Base-by-base conservation (phyloP, 2,888 invertebrate genomes). In the Tenthredo notha region DNA sequence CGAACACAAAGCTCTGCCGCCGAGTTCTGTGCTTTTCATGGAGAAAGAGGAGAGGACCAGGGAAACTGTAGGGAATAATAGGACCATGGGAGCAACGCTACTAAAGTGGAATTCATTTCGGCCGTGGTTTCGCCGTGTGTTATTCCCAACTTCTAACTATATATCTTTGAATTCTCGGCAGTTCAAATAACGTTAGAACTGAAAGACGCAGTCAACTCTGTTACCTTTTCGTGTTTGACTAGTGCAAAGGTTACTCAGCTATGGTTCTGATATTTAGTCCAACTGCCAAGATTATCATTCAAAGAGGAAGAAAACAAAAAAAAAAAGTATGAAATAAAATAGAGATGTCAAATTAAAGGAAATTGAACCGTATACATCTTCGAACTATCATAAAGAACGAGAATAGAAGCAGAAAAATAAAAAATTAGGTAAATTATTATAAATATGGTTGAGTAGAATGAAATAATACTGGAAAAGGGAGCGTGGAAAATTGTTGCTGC, bases 21-120 rank as follows among this genome's bases (percentile, higher is more conserved):
- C 47, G 67, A 83, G 83, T 83, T 83, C 67, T 54, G 43, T 43
- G 70, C 54, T 83, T 70, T 47, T 61, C n/a, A 25, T n/a, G 43
- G 33, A 67, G 83, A 18, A 50, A 67, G 58, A 37, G 61, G 58
- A 80, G 61, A 40, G 40, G 61, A 61, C 80, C 12, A 65, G 83
- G 83, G 67, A 67, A 83, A 67, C 67, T n/a, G 50, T 9, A 37
- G 70, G 83, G 83, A 83, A 70, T 83, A 83, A 83, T 83, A 47
- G 83, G 50, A 70, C 83, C 70, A 54, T 47, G 12, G 80, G 43
- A 47, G 83, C 47, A 67, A 84, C 78, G 88, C 87, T 86, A 88
- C 86, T 87, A 87, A 87, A 90, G 89, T 89, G 86, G 88, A 89
- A 90, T 89, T 89, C 88, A 90, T 89, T 89, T 88, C 86, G 88